phyloP scores from a whole-genome alignment of 2,888 invertebrate species.

The Morpho achilles region DNA sequence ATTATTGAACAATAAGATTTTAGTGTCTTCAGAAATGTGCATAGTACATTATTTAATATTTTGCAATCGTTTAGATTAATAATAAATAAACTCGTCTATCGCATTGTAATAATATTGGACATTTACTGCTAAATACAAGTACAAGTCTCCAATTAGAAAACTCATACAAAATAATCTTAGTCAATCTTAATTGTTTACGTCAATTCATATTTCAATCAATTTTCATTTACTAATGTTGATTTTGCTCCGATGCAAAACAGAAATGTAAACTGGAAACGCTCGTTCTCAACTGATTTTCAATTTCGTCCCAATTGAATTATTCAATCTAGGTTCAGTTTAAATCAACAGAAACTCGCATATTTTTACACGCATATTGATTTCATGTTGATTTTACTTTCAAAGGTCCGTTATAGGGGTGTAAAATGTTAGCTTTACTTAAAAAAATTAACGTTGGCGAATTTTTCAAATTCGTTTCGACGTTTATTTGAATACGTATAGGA shows the following conservation, averaged over 20 bases:
- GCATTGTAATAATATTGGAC: too few species aligned
- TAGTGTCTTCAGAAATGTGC: too few species aligned
- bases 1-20: too few species aligned
- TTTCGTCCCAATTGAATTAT: slow-evolving; percentile 22
- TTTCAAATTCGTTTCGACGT: background rate
- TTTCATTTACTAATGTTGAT: slow-evolving; percentile 7
- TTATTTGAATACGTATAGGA: background rate
- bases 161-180: background rate
- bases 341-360: slow-evolving; percentile 12
- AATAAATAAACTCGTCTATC: too few species aligned
- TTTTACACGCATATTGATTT: slow-evolving; percentile 8
- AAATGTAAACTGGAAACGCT: slow-evolving; percentile 1
- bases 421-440: slow-evolving; percentile 1
- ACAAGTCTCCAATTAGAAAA: too few species aligned
- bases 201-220: slow-evolving; percentile 3
- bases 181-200: background rate
- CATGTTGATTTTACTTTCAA: slow-evolving; percentile 11
- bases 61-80: too few species aligned
- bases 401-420: background rate
- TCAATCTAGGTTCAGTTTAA: slow-evolving; percentile 24
- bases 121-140: too few species aligned
- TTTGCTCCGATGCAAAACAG: slow-evolving; percentile 8
- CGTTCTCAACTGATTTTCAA: slow-evolving; percentile 15
- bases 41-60: too few species aligned
- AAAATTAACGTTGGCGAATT: background rate